Percentiles rank a stretch among this genome's conserved stretches.
Evolutionary conservation across 2,797 vertebrate genomes (phyloP).

Genomic region (Onychomys leucogaster): DNA sequence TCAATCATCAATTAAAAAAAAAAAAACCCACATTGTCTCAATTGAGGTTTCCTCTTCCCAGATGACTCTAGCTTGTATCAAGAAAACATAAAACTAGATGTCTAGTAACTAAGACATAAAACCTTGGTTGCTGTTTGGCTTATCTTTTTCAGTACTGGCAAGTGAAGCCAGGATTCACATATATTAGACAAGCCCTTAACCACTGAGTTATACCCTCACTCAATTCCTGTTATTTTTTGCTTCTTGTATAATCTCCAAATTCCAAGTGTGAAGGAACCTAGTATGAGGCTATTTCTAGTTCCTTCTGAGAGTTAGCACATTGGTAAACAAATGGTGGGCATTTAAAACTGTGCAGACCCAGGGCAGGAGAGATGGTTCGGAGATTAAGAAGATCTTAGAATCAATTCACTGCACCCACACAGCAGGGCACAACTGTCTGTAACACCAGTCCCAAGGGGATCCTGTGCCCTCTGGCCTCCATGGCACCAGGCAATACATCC

Average conservation of each 20-base stretch:
- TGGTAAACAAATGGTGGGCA: neutral
- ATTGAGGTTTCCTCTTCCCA: neutral
- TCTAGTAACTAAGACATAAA: too few relatives aligned
- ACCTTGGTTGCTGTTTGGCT: neutral
- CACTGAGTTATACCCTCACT: neutral
- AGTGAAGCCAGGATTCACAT: neutral
- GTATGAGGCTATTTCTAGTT: neutral
- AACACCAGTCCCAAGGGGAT: neutral
- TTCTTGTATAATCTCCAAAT: slow-evolving; percentile 23
- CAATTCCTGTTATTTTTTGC: neutral
- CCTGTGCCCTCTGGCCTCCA: neutral
- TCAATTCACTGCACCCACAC: neutral
- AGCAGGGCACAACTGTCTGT: neutral
- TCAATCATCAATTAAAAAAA: neutral
- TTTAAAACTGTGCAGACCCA: neutral
- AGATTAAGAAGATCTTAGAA: neutral
- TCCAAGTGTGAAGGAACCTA: neutral
- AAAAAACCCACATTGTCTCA: neutral
- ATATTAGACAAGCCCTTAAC: neutral
- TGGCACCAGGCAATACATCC: neutral
- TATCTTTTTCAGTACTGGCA: neutral
- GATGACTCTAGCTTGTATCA: neutral
- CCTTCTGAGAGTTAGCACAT: neutral
- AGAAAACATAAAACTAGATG: neutral
- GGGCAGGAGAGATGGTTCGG: neutral